These are phyloP conservation scores for Ypsolopha scabrella DNA, from an alignment of 2,888 invertebrate species.

Conservation along the genomic window DNA sequence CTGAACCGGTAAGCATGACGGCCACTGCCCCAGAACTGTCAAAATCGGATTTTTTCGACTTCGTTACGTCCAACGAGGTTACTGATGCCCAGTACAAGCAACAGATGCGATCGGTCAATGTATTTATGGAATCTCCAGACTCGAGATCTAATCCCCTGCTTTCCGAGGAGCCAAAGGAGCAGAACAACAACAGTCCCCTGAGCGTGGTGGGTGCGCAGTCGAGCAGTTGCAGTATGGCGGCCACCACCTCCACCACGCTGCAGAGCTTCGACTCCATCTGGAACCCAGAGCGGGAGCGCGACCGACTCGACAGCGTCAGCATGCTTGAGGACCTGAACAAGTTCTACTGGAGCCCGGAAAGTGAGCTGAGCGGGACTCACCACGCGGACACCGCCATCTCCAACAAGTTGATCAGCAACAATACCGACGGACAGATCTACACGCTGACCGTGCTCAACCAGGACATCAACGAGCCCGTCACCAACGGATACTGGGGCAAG, in stretches of 20 bases:
- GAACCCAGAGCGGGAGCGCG: slow-evolving; percentile 79
- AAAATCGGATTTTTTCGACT: slow-evolving; percentile 91
- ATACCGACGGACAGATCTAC: slow-evolving; percentile 87
- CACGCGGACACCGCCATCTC: slow-evolving; percentile 60
- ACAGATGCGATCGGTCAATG: slow-evolving; percentile 77
- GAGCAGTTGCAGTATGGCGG: slow-evolving; percentile 34
- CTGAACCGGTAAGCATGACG: slow-evolving; percentile 83
- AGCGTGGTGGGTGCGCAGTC: slow-evolving; percentile 22
- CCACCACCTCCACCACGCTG: slow-evolving; percentile 55
- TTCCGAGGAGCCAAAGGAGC: slow-evolving; percentile 67
- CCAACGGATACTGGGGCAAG: slow-evolving; percentile 75
- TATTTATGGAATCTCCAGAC: slow-evolving; percentile 73
- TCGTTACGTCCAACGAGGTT: slow-evolving; percentile 85
- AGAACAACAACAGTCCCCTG: slow-evolving; percentile 74
- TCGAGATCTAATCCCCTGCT: slow-evolving; percentile 60
- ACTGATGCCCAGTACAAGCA: slow-evolving; percentile 77
- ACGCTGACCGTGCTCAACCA: slow-evolving; percentile 90
- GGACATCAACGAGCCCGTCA: slow-evolving; percentile 74
- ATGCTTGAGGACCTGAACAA: slow-evolving; percentile 88
- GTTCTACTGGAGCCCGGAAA: slow-evolving; percentile 83
- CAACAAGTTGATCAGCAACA: slow-evolving; percentile 64
- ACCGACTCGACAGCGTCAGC: slow-evolving; percentile 79
- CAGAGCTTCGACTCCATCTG: slow-evolving; percentile 73
- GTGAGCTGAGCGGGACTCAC: slow-evolving; percentile 56
- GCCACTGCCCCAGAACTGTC: slow-evolving; percentile 88